Base-by-base conservation (phyloP, 1,140 invertebrate genomes). In the Musca domestica region DNA sequence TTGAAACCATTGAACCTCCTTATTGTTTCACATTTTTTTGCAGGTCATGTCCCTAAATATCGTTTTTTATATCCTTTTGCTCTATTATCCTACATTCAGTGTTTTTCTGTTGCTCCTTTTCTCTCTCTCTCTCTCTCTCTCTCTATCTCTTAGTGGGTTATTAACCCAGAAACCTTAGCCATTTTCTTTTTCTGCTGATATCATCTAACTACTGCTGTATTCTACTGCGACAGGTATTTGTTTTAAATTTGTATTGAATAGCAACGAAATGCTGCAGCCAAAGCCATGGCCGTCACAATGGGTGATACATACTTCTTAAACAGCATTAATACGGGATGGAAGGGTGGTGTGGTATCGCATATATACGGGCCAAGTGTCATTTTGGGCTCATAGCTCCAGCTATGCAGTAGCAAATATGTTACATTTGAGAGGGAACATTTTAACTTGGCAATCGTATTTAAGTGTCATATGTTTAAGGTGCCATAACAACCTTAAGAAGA, bases 241-340 rank as follows among this genome's bases (percentile, higher is more conserved):
- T 61, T 61, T 61, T 61, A 61, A 61, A 61, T 61, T 61, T 61
- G 54, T 58, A 30, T 20, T 30, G n/a, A 58, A 58, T 49, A n/a
- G 15, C 23, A 58, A 30, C n/a, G n/a, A 27, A 27, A 27, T 41
- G 17, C 27, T 61, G 27, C 56, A 30, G 54, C 54, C 20, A 30
- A 3, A 30, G 15, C 25, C 9, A 61, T 30, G 7, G 27, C n/a
- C n/a, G n/a, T n/a, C 22, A 34, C 48, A 17, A 41, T 19, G 19
- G 30, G 25, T n/a, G 54, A 58, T 27, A 34, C 25, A 22, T 30
- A 3, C 3, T 41, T 41, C 10, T 41, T 7, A 41, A 41, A 41
- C 34, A n/a, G 3, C 27, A 30, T 30, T 30, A 30, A 30, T 30
- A 30, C 9, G 3, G 27, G 27, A n/a, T n/a, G n/a, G n/a, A n/a